Evolutionary conservation across 2,113 vertebrate genomes (phyloP).

Genomic region (Pyxicephalus adspersus): DNA sequence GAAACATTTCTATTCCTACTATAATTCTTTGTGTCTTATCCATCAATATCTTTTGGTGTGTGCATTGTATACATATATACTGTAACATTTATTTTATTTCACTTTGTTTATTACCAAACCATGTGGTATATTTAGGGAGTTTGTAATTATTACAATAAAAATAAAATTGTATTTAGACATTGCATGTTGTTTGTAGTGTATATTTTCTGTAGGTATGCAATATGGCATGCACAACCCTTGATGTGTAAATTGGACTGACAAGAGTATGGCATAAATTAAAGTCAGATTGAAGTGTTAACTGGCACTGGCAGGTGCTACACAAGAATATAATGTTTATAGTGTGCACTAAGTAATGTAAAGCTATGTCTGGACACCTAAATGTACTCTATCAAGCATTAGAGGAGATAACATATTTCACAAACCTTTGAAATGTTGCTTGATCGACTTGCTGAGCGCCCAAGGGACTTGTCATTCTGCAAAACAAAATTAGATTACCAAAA

Average conservation of each 20-base stretch:
- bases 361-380: background rate
- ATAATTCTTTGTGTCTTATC: too few species aligned
- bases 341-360: constrained; percentile 11
- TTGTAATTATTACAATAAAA: background rate
- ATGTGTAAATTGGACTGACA: constrained; percentile 34
- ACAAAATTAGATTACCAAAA: constrained; percentile 63
- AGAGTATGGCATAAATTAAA: constrained; percentile 24
- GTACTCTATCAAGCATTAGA: constrained; percentile 3
- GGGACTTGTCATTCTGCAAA: constrained; percentile 86
- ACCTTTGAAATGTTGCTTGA: constrained; percentile 97
- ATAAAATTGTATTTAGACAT: background rate
- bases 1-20: too few species aligned
- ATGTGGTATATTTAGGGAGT: background rate
- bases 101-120: background rate
- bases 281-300: constrained; percentile 16
- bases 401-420: constrained; percentile 59
- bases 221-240: constrained; percentile 15
- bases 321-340: constrained; percentile 11
- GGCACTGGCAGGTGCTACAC: constrained; percentile 17
- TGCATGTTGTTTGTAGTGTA: background rate
- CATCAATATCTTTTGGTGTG: too few species aligned
- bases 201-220: background rate
- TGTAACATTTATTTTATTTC: too few species aligned
- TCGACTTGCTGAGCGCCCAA: constrained; percentile 86
- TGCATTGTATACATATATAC: too few species aligned